phyloP scores from a whole-genome alignment of 2,888 invertebrate species.

The Catocala fraxini region DNA sequence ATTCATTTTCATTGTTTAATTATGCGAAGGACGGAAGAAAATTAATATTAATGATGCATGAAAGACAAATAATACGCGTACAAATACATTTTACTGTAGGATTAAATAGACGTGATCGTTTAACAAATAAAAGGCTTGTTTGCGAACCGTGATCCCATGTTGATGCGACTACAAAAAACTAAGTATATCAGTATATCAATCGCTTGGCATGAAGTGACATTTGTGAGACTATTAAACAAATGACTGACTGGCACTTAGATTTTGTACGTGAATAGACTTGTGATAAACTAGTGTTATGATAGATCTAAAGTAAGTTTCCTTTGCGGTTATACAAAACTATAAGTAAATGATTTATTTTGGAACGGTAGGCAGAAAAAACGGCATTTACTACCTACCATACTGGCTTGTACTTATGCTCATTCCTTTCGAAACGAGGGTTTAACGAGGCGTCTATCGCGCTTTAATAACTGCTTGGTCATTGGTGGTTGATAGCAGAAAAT shows the following conservation, averaged over 20 bases:
- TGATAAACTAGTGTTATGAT: neutral
- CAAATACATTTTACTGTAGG: constrained; percentile 15
- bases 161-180: constrained; percentile 21
- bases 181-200: constrained; percentile 34
- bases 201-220: constrained; percentile 14
- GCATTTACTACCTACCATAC: too few species aligned
- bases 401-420: too few species aligned
- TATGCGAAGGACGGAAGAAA: constrained; percentile 26
- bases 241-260: neutral
- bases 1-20: constrained; percentile 42
- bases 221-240: constrained; percentile 15
- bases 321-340: too few species aligned
- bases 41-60: constrained; percentile 45
- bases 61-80: constrained; percentile 32
- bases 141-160: constrained; percentile 35
- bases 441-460: too few species aligned
- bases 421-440: too few species aligned
- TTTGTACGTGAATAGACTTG: neutral
- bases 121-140: constrained; percentile 30
- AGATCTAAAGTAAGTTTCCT: neutral
- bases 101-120: constrained; percentile 41
- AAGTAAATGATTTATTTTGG: too few species aligned
- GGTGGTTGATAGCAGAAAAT: too few species aligned
- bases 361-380: too few species aligned
- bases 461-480: too few species aligned